Percentiles rank a stretch among this genome's conserved stretches.
Evolutionary conservation across 2,888 invertebrate genomes (phyloP).

Genomic region (Chloroclysta siterata): DNA sequence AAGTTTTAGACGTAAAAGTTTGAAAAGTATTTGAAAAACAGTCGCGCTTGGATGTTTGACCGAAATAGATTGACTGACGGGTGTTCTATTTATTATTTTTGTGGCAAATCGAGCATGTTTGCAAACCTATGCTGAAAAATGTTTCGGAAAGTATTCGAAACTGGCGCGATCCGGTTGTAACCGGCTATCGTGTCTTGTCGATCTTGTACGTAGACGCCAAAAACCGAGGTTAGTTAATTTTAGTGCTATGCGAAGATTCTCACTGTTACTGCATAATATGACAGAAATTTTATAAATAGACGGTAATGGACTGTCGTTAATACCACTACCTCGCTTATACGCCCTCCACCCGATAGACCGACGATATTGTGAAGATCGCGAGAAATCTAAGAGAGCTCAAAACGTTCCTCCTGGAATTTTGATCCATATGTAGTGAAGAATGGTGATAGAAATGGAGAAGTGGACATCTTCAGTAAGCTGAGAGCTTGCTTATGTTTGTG

Average conservation of each 20-base stretch:
- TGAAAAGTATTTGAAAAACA: constrained; percentile 12
- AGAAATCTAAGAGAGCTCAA: too few species aligned
- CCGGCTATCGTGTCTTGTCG: constrained; percentile 51
- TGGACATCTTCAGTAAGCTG: too few species aligned
- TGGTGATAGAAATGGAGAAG: too few species aligned
- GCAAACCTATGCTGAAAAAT: constrained; percentile 19
- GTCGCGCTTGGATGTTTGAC: constrained; percentile 19
- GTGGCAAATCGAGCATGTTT: constrained; percentile 6
- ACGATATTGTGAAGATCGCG: background rate
- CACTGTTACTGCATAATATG: constrained; percentile 37
- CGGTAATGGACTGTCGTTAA: constrained; percentile 20
- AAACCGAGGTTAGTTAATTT: constrained; percentile 44
- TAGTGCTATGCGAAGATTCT: constrained; percentile 44
- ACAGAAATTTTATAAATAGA: constrained; percentile 39
- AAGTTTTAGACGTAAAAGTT: constrained; percentile 30
- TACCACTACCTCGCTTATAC: constrained; percentile 1
- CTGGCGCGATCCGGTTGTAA: constrained; percentile 43
- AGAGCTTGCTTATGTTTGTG: too few species aligned
- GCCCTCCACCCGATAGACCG: background rate
- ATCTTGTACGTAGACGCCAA: constrained; percentile 39
- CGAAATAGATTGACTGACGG: constrained; percentile 58
- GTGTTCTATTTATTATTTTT: constrained; percentile 14
- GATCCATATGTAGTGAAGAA: too few species aligned
- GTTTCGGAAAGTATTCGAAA: constrained; percentile 20
- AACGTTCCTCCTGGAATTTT: too few species aligned